Evolutionary conservation across 2,113 vertebrate genomes (phyloP), one percentile per base, ranked within the genome.

Genomic region (Protobothrops mucrosquamatus): DNA sequence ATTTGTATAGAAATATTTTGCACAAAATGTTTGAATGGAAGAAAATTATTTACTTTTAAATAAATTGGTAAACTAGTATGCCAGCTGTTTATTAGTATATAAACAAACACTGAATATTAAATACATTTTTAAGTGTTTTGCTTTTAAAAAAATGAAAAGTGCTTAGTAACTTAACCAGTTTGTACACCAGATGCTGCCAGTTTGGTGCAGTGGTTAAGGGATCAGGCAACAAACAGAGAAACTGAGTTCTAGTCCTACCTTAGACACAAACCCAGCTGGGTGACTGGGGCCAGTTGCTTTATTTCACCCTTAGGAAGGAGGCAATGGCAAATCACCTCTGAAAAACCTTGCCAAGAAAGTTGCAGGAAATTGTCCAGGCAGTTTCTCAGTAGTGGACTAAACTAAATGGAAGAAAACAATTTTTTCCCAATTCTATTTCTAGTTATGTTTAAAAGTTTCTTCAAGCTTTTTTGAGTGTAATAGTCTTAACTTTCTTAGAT

Each of bases 11-110:
- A 55, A 64, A 12, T 90, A 92, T 92, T 85, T 52, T 93, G 92
- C 95, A 56, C 94, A 95, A 93, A 59, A 88, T 1, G 8, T 39
- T 64, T 88, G 26, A 88, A 39, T 56, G 54, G n/a, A 91, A 92
- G 88, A 95, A 94, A 86, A 86, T 4, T 0, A 34, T 94, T 23
- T 91, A n/a, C 15, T 95, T 92, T 57, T 46, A 10, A 23, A 94
- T 10, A 93, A 94, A 91, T 89, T 51, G 10, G 20, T 92, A 92
- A 10, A 91, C 92, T 87, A 51, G n/a, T 43, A 7, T 26, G 20
- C 91, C 48, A 23, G n/a, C 74, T 69, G 12, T 29, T 34, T 85
- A 20, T 57, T 23, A 56, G 85, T 56, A 55, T 55, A 24, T 5
- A 59, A 46, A 46, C 51, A 24, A 89, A 89, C 29, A 12, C 29